These are phyloP conservation scores for Byasa hedistus DNA, from an alignment of 2,888 invertebrate species.

Conservation along the genomic window DNA sequence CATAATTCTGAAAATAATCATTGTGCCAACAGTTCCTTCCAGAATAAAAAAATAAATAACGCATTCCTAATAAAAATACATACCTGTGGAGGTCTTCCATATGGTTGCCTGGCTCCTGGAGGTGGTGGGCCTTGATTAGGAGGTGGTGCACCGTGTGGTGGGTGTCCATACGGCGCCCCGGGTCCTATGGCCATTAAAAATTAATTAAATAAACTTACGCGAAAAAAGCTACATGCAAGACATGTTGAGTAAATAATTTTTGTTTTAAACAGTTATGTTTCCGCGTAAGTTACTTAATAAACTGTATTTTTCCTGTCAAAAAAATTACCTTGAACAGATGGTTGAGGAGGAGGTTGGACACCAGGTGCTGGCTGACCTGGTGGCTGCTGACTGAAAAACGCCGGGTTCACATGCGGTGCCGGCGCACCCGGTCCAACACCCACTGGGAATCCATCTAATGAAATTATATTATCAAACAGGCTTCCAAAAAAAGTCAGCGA, in stretches of 20 bases:
- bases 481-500: background rate
- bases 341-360: slow-evolving; percentile 80
- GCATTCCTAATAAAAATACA: background rate
- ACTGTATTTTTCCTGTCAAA: background rate
- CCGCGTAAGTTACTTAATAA: background rate
- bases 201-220: no score
- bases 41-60: background rate
- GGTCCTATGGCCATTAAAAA: slow-evolving; percentile 55
- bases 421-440: slow-evolving; percentile 82
- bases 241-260: no score
- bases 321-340: slow-evolving; percentile 76
- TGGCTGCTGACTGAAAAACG: slow-evolving; percentile 92
- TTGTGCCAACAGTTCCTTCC: background rate
- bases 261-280: background rate
- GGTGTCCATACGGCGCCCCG: slow-evolving; percentile 84
- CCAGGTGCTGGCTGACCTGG: slow-evolving; percentile 65
- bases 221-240: no score
- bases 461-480: background rate
- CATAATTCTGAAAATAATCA: slow-evolving; percentile 46
- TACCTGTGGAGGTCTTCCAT: slow-evolving; percentile 82
- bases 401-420: slow-evolving; percentile 97
- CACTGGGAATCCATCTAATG: slow-evolving; percentile 30
- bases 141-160: slow-evolving; percentile 82
- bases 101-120: slow-evolving; percentile 73
- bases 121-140: slow-evolving; percentile 84